A percentile compares a stretch with the other conserved stretches of the same genome.
Conservation (phyloP, 2,113 vertebrate species). For the Herpailurus yagouaroundi region DNA sequence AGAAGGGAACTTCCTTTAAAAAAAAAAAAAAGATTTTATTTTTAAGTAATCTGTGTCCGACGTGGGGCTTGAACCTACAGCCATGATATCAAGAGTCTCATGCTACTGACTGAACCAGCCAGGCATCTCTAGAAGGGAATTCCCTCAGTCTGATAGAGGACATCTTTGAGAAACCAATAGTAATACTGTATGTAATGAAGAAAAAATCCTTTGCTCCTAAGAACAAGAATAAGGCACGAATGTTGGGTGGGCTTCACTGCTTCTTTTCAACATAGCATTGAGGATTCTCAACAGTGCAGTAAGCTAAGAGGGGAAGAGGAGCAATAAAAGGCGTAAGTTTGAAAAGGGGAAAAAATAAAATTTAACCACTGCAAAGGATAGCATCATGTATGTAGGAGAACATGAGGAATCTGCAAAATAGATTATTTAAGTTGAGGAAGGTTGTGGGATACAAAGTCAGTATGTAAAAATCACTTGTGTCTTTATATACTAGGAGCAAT, state of each 20-base stretch:
- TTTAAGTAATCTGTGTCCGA: neutral
- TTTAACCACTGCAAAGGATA: neutral
- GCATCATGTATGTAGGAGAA: neutral
- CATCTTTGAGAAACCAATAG: neutral
- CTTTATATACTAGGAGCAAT: neutral
- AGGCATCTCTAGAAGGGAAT: neutral
- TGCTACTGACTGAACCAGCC: neutral
- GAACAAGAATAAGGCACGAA: neutral
- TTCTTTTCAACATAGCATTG: neutral
- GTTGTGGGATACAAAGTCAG: neutral
- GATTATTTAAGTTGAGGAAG: constrained; percentile 13
- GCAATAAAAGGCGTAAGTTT: neutral
- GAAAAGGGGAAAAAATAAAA: neutral
- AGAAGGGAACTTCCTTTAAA: neutral
- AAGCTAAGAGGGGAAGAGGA: neutral
- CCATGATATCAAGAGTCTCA: neutral
- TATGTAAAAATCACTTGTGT: neutral
- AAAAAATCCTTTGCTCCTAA: neutral
- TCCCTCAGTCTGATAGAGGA: neutral
- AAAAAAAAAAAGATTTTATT: neutral
- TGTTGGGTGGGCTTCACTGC: neutral
- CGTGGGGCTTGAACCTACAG: neutral
- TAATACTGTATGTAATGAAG: neutral
- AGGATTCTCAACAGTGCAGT: neutral
- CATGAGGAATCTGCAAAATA: neutral